These are phyloP conservation scores for Syngnathus scovelli DNA, from an alignment of 2,113 vertebrate species.

Conservation along the genomic window DNA sequence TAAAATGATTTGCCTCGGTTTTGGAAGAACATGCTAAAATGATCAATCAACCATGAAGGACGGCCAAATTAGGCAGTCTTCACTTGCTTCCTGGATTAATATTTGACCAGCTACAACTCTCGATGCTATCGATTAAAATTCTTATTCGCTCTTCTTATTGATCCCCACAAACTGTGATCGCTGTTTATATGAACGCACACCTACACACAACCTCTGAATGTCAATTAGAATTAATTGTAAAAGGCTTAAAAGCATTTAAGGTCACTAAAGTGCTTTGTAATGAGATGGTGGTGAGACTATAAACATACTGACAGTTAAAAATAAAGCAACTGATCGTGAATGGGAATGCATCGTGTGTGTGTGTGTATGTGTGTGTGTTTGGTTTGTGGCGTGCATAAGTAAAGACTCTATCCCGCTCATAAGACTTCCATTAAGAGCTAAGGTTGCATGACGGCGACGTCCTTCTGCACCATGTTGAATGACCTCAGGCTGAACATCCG, in stretches of 20 bases:
- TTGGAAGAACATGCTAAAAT: constrained; percentile 3
- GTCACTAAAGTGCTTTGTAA: constrained; percentile 30
- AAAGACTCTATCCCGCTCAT: constrained; percentile 24
- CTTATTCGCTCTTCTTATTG: constrained; percentile 49
- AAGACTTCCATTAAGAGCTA: constrained; percentile 54
- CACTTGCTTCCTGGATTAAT: constrained; percentile 74
- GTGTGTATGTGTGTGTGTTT: constrained; percentile 8
- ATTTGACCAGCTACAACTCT: constrained; percentile 79
- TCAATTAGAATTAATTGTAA: constrained; percentile 39
- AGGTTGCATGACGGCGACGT: constrained; percentile 60
- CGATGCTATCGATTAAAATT: constrained; percentile 72
- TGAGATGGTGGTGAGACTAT: constrained; percentile 16
- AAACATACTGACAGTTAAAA: constrained; percentile 5
- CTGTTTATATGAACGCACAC: constrained; percentile 35
- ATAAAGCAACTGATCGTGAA: constrained; percentile 15
- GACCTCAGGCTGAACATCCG: constrained; percentile 35
- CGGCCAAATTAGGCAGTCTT: constrained; percentile 12
- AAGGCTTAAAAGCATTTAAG: constrained; percentile 26
- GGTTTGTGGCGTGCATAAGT: constrained; percentile 16
- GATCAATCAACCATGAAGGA: constrained; percentile 3
- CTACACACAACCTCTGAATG: constrained; percentile 26
- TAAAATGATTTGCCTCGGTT: not conserved
- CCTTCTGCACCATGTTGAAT: constrained; percentile 58
- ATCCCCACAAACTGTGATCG: constrained; percentile 54
- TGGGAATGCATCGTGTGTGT: not conserved